Percentiles rank a stretch among this genome's conserved stretches.
Conservation (phyloP, 1,140 invertebrate species). For the Babylonia areolata region DNA sequence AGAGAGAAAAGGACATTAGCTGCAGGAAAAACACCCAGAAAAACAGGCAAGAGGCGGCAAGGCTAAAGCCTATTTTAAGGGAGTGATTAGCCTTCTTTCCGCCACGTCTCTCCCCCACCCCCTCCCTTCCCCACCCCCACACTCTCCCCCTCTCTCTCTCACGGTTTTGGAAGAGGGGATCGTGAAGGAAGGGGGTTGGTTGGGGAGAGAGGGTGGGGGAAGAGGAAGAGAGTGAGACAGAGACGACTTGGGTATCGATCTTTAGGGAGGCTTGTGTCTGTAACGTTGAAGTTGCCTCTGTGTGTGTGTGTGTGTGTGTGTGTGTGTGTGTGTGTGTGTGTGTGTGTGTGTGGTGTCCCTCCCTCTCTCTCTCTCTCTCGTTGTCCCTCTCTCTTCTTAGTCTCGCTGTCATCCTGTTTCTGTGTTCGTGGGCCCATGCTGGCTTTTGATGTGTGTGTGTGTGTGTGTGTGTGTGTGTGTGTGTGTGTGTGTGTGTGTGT, state of each 20-base stretch:
- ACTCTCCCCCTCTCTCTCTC: too few species aligned
- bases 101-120: neutral
- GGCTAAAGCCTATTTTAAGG: neutral
- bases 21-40: neutral
- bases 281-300: neutral
- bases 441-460: neutral
- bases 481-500: neutral
- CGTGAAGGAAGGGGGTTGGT: neutral
- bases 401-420: neutral
- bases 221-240: neutral
- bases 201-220: neutral
- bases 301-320: too few species aligned
- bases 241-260: neutral
- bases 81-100: conserved; percentile 11
- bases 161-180: neutral
- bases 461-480: conserved; percentile 2
- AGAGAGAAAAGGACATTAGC: neutral
- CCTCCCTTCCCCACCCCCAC: too few species aligned
- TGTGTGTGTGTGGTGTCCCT: too few species aligned
- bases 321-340: too few species aligned
- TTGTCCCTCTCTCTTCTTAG: too few species aligned
- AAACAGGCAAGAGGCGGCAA: neutral
- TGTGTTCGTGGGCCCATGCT: neutral
- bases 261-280: neutral
- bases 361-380: too few species aligned